Conservation (phyloP, 2,797 vertebrate species). For the Macrochelys suwanniensis region DNA sequence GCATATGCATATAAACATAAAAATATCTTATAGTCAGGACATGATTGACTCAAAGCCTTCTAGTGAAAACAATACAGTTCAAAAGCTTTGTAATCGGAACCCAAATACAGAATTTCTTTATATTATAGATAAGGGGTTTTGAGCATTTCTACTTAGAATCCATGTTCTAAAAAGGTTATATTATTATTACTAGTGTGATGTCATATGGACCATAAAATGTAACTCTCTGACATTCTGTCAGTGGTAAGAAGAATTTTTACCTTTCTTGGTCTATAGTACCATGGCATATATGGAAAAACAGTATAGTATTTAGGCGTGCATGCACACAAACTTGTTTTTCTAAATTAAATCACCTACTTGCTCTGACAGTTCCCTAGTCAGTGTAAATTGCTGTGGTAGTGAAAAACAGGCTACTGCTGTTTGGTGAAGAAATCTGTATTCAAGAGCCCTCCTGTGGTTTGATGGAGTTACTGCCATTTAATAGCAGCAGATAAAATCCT, state of each 20-base stretch:
- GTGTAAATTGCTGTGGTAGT: neutral
- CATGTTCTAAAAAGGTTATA: neutral
- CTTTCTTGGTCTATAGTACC: neutral
- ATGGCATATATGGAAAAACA: neutral
- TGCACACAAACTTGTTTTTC: neutral
- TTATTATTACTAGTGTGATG: neutral
- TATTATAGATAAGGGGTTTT: neutral
- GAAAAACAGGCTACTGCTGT: neutral
- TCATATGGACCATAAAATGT: neutral
- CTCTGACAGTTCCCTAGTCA: neutral
- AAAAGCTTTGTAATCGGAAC: neutral
- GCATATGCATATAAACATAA: neutral
- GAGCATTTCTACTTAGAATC: neutral
- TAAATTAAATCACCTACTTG: neutral
- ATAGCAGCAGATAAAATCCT: neutral
- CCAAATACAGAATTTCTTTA: neutral
- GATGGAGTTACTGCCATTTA: neutral
- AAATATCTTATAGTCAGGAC: neutral
- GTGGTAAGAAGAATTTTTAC: neutral
- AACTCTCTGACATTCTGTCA: neutral
- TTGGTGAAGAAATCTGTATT: neutral
- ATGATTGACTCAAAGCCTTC: neutral
- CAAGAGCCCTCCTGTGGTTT: conserved; percentile 57
- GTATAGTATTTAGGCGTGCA: neutral
- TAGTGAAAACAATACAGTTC: neutral